Conservation (phyloP, 2,888 invertebrate species). For the Mechanitis mazaeus region DNA sequence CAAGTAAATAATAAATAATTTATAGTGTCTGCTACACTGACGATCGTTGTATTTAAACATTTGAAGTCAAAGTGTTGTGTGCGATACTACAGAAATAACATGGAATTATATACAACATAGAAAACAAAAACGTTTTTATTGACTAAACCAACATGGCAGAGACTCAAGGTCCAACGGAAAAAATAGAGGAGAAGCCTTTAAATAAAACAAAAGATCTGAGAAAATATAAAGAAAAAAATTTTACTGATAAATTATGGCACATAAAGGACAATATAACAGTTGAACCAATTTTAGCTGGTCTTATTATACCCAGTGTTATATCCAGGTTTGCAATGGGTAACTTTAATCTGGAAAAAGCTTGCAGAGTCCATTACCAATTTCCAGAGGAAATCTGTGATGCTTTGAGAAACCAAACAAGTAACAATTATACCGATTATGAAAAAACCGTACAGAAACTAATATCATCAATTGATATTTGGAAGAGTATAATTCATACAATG, state of each 20-base stretch:
- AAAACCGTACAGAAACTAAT: constrained; percentile 78
- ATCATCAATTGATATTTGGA: constrained; percentile 75
- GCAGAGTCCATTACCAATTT: constrained; percentile 57
- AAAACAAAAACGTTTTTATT: constrained; percentile 10
- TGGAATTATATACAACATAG: constrained; percentile 35
- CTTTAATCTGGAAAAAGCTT: constrained; percentile 68
- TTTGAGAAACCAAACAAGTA: constrained; percentile 50
- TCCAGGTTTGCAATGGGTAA: constrained; percentile 82
- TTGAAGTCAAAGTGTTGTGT: constrained; percentile 41
- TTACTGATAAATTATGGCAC: constrained; percentile 49
- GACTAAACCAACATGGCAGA: constrained; percentile 46
- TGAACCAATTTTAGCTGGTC: constrained; percentile 83
- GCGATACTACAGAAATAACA: constrained; percentile 45
- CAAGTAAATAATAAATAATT: constrained; percentile 55
- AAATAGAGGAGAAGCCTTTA: constrained; percentile 58
- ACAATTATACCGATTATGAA: constrained; percentile 79
- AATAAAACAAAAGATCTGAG: constrained; percentile 43
- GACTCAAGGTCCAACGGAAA: constrained; percentile 42
- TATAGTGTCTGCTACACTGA: constrained; percentile 44
- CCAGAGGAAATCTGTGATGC: constrained; percentile 60
- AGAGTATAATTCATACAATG: constrained; percentile 72
- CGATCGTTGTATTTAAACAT: constrained; percentile 52
- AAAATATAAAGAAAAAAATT: constrained; percentile 49
- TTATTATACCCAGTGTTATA: constrained; percentile 80
- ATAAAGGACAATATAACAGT: constrained; percentile 79